Evolutionary conservation across 30 jellyfish, hydroid and myxozoan species (phyloP), one percentile per base, ranked within the genome.

Genomic region (Turritopsis rubra): DNA sequence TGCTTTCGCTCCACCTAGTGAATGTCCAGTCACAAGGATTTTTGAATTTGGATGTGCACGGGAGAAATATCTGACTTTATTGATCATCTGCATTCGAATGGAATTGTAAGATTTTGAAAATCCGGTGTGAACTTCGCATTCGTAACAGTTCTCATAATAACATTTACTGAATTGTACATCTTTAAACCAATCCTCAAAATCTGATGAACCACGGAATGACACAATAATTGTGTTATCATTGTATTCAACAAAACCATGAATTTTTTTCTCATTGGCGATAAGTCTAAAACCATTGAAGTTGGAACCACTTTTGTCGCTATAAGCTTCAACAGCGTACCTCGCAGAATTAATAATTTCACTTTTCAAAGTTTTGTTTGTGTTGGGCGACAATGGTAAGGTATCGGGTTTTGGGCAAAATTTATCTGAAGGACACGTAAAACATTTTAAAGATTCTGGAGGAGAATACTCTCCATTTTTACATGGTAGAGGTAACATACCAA

Each of bases 1-100:
- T 3, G 76, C 76, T 25, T 66, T 22, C 17, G 76, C 76, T 3
- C 16, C 76, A 3, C 76, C 76, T 3, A 66, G 76, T 7, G 76
- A 66, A 17, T 66, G 76, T 3, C 76, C 76, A 66, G 76, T 66
- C 8, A 66, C 76, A 25, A n/a, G 30, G 76, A 66, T 17, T 66
- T 25, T 66, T 8, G 76, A 22, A 3, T 1, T n/a, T n/a, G 76
- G 17, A 66, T 66, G 76, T 22, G 76, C 30, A 3, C 17, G 7
- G 7, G 29, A 25, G 76, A 66, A 17, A 25, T 25, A 3, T 17
- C 17, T 25, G 17, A 66, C 76, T 66, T 22, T 66, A n/a, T 3
- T 8, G 8, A 66, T 7, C 28, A 66, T 25, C 29, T n/a, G 30
- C 29, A 3, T 66, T 66, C 76, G 7, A 8, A 25, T 25, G 5